Percentiles rank a stretch among this genome's conserved stretches.
Conservation (phyloP, 2,888 invertebrate genomes). For the Sinotaia quadrata region DNA sequence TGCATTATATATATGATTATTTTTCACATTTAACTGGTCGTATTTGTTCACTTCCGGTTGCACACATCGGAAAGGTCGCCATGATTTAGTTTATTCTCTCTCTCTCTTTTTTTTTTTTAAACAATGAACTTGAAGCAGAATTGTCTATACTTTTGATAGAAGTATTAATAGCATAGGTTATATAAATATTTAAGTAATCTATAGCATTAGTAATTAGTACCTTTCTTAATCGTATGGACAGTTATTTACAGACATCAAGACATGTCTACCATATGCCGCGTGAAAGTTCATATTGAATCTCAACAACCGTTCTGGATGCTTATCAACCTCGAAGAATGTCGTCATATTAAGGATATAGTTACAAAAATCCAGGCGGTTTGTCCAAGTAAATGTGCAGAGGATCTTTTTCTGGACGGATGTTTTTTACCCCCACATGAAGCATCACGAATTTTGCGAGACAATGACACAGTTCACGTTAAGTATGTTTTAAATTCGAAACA, state of each 20-base stretch:
- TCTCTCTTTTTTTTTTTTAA: no score
- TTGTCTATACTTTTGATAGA: not conserved
- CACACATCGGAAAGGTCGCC: no score
- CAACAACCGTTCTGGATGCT: slow-evolving; percentile 17
- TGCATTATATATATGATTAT: no score
- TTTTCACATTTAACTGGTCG: no score
- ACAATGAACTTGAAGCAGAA: no score
- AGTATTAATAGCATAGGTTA: no score
- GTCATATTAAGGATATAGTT: not conserved
- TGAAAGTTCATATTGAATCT: not conserved
- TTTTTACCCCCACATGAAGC: slow-evolving; percentile 6
- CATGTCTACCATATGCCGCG: slow-evolving; percentile 6
- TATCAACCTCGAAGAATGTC: slow-evolving; percentile 10
- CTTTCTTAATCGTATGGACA: not conserved
- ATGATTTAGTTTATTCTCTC: no score
- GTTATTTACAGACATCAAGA: not conserved
- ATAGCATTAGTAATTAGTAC: not conserved
- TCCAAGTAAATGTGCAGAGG: not conserved
- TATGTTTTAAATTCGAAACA: not conserved
- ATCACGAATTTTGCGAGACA: slow-evolving; percentile 7
- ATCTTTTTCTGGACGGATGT: slow-evolving; percentile 21
- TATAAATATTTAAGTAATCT: not conserved
- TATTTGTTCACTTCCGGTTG: no score
- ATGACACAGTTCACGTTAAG: slow-evolving; percentile 6
- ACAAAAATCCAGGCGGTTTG: not conserved